These are phyloP conservation scores for Artibeus lituratus DNA, from an alignment of 2,797 vertebrate species.

Conservation along the genomic window DNA sequence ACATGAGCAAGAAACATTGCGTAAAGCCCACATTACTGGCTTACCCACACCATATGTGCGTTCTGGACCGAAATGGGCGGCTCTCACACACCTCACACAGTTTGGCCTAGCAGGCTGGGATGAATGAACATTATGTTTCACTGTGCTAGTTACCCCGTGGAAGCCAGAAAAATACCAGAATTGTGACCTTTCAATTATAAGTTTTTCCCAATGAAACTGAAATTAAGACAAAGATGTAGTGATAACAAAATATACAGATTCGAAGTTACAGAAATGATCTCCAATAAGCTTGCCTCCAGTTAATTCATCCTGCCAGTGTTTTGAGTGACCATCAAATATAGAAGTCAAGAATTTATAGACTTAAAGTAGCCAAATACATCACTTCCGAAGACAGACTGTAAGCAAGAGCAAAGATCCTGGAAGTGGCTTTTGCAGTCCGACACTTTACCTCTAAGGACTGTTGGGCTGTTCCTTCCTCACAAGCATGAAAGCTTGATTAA, in stretches of 20 bases:
- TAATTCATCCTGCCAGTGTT: not conserved
- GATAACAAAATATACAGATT: not conserved
- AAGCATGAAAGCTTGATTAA: constrained; percentile 1
- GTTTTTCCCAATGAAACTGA: constrained; percentile 42
- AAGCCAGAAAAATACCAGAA: constrained; percentile 37
- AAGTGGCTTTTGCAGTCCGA: constrained; percentile 1
- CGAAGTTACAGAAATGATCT: constrained; percentile 8
- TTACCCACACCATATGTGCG: constrained; percentile 58
- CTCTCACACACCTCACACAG: constrained; percentile 19
- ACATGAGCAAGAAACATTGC: constrained; percentile 49
- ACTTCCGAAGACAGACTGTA: not conserved
- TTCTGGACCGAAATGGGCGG: constrained; percentile 44
- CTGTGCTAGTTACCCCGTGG: constrained; percentile 10
- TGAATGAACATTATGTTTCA: constrained; percentile 42
- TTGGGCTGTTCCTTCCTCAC: not conserved
- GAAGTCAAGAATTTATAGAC: not conserved
- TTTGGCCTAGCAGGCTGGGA: constrained; percentile 24
- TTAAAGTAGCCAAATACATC: not conserved
- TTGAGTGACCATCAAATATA: not conserved
- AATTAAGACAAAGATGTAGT: constrained; percentile 4
- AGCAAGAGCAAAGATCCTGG: not conserved
- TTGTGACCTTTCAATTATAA: constrained; percentile 6
- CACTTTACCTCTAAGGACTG: not conserved
- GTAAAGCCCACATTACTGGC: constrained; percentile 48
- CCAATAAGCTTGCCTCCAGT: not conserved